Percentiles rank a stretch among this genome's conserved stretches.
Conservation (phyloP, 2,113 vertebrate genomes). For the Hipposideros armiger region DNA sequence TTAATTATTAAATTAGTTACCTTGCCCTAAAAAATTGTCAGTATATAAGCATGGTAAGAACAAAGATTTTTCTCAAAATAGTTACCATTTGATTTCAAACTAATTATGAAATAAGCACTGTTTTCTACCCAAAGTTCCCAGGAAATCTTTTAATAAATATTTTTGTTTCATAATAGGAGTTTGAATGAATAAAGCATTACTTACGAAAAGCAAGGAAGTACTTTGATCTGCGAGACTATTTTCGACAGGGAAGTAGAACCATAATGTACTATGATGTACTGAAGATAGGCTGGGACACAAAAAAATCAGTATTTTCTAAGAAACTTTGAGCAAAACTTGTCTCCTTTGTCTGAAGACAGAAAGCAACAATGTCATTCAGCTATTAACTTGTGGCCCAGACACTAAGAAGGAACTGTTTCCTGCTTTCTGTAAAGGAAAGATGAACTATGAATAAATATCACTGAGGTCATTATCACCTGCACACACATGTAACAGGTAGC, state of each 20-base stretch:
- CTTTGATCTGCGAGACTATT: not conserved
- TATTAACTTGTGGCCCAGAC: not conserved
- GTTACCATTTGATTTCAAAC: not conserved
- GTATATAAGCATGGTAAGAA: not conserved
- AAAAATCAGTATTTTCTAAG: not conserved
- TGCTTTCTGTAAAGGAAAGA: not conserved
- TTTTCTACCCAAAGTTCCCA: not conserved
- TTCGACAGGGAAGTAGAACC: conserved; percentile 1
- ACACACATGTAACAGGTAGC: not conserved
- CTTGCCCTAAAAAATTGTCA: not conserved
- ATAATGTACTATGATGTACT: not conserved
- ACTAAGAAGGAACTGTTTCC: not conserved
- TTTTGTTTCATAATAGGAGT: not conserved
- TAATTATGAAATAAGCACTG: conserved; percentile 9
- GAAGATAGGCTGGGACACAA: not conserved
- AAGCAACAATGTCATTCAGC: not conserved
- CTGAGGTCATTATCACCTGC: not conserved
- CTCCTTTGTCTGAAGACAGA: not conserved
- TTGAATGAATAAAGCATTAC: conserved; percentile 33
- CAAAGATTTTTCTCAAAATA: conserved; percentile 36
- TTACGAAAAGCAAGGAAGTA: not conserved
- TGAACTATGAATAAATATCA: conserved; percentile 10
- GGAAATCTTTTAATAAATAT: not conserved
- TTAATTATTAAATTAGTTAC: conserved; percentile 10
- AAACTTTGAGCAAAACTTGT: not conserved